Evolutionary conservation across 2,888 invertebrate species (phyloP), one percentile per base, ranked within the genome.

Genomic region (Orthosia gothica): DNA sequence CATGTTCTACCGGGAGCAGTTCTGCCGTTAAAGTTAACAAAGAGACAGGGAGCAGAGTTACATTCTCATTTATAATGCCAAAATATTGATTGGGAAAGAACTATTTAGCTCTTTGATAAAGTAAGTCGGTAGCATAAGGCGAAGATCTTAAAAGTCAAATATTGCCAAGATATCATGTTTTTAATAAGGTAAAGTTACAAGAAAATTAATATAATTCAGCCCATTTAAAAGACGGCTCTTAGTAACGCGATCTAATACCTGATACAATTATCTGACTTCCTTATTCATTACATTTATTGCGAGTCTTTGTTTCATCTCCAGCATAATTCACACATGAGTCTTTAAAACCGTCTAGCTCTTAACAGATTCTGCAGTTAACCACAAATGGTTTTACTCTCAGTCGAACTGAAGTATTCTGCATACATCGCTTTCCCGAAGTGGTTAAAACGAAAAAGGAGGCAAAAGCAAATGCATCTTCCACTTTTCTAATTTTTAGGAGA

Each of bases 371-470:
- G 20, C n/a, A 45, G 75, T 40, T 47, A 50, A 62, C 71, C 79
- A 57, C 57, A 76, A 71, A 76, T 72, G 57, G 72, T 72, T 76
- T 72, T 58, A 52, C 72, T 62, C 72, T 71, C 57, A 58, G 57
- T 26, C 57, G 32, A 72, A 40, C 72, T 72, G 45, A 62, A 76
- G 72, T 79, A 57, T 62, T 62, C 57, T 26, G 57, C 72, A 76
- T 63, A 63, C 62, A 79, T 52, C 45, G 57, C 47, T 11, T 32
- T 58, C 11, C 47, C 16, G 13, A 23, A 79, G 72, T 63, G 62
- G 62, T 45, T 47, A 18, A 78, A 76, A 70, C 50, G 32, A 47
- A 63, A 78, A 62, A 57, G n/a, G n/a, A 50, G 23, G 40, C 15
- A 23, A 63, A 69, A 76, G 57, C 15, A n/a, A 70, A n/a, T 16